Evolutionary conservation across 2,888 invertebrate species (phyloP), one percentile per base, ranked within the genome.

Genomic region (Julus scandinavius): DNA sequence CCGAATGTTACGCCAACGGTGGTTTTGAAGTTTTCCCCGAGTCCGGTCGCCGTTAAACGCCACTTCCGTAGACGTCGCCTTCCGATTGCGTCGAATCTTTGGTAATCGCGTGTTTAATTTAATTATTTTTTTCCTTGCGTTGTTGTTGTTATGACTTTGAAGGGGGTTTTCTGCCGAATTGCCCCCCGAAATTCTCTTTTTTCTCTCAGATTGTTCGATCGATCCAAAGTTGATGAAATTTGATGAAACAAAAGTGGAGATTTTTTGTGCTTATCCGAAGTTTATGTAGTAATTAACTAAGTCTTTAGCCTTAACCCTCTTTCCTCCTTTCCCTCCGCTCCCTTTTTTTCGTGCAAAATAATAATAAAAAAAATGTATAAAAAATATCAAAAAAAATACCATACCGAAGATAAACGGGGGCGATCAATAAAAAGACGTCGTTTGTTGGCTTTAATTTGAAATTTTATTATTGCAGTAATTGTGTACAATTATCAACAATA

Each of bases 401-500:
- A 9, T 49, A 9, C 49, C 49, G 15, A 58, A 58, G 17, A 58
- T 13, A 15, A 54, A 54, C 15, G 54, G 54, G 54, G 9, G 54
- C 11, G 58, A 58, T 58, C 58, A 58, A 58, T 58, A 58, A 58
- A 50, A 50, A 50, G 49, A 49, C 5, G 54, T 13, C 11, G 58
- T 58, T 58, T 58, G 58, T 58, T 58, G 58, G 58, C 58, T 58
- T 58, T 58, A 58, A 58, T 58, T 58, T 58, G 58, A 58, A 58
- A 58, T 58, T 58, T 58, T 58, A 58, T 58, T 17, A 58, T 58
- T 58, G 58, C 58, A 58, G 58, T 58, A 58, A 58, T 58, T 58
- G 58, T 58, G 58, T 58, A 58, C 3, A 17, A 58, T 58, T 58
- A 58, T 58, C 58, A 13, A 58, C 58, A 58, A 58, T 58, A 58